phyloP scores from a whole-genome alignment of 1,140 invertebrate species.

The Aphidius gifuensis region DNA sequence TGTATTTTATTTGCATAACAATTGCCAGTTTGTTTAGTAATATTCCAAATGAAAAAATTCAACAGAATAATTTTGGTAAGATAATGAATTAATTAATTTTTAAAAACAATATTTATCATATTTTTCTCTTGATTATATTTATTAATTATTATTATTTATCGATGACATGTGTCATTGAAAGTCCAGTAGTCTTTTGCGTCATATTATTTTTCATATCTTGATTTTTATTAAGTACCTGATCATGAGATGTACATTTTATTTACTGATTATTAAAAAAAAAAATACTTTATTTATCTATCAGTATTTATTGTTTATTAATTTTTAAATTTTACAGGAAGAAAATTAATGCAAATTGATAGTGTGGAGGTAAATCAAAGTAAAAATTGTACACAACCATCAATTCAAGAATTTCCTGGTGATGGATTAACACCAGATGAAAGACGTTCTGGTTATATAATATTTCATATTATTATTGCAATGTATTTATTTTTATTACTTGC shows the following conservation, averaged over 20 bases:
- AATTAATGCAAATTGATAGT: constrained; percentile 38
- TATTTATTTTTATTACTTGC: constrained; percentile 61
- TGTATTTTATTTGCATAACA: constrained; percentile 39
- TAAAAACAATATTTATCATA: not conserved
- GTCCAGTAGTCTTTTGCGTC: not conserved
- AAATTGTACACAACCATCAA: constrained; percentile 56
- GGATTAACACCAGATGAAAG: constrained; percentile 53
- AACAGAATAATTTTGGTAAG: constrained; percentile 32
- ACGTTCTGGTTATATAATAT: constrained; percentile 52
- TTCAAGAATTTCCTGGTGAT: constrained; percentile 58
- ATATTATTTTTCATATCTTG: too few relatives aligned
- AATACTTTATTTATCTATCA: not conserved
- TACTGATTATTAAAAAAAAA: not conserved
- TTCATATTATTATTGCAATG: constrained; percentile 58
- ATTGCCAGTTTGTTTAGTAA: constrained; percentile 29
- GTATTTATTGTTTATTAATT: constrained; percentile 43
- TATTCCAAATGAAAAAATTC: not conserved
- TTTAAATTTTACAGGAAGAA: constrained; percentile 33
- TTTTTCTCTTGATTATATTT: not conserved
- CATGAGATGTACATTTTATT: constrained; percentile 3
- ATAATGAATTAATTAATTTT: not conserved
- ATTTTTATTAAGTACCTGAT: too few relatives aligned
- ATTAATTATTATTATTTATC: not conserved
- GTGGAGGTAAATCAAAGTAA: constrained; percentile 20
- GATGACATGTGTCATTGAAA: not conserved